phyloP scores from a whole-genome alignment of 2,113 vertebrate species.

The Pampusana beccarii region DNA sequence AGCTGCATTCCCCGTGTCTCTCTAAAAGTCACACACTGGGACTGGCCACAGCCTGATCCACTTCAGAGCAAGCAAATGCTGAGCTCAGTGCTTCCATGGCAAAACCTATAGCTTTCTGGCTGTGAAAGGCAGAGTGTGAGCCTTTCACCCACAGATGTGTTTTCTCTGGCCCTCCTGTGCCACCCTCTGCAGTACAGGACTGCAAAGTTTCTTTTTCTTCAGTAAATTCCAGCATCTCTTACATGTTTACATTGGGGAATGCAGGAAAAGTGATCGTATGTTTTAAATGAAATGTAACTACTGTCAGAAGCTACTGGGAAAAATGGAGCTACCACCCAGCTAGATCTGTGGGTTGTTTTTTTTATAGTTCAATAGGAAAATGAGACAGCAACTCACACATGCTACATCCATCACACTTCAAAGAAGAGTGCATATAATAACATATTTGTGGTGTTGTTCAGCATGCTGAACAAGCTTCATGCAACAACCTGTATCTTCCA shows the following conservation, averaged over 20 bases:
- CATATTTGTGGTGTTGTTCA: constrained; percentile 46
- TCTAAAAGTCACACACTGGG: accelerated
- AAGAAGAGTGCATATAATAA: background rate
- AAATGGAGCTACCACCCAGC: constrained; percentile 47
- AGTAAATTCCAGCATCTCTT: constrained; percentile 37
- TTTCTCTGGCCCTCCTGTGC: constrained; percentile 38
- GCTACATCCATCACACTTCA: constrained; percentile 51
- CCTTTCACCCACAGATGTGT: constrained; percentile 7
- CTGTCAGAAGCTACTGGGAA: constrained; percentile 51
- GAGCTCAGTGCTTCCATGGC: background rate
- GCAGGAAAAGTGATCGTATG: constrained; percentile 26
- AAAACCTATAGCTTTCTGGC: background rate
- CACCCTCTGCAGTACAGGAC: background rate
- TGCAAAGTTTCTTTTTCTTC: constrained; percentile 33
- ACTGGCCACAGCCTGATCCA: background rate
- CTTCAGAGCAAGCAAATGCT: background rate
- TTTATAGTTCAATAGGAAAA: constrained; percentile 58
- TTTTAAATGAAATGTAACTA: constrained; percentile 65
- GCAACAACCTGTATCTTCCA: constrained; percentile 53
- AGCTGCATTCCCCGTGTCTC: background rate
- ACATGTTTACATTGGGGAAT: constrained; percentile 43
- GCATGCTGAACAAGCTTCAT: constrained; percentile 25
- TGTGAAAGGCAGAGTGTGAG: constrained; percentile 3
- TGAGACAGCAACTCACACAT: constrained; percentile 46
- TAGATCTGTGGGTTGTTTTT: constrained; percentile 27